Evolutionary conservation across 2,888 invertebrate species (phyloP), one percentile per base, ranked within the genome.

Genomic region (Theodoxus fluviatilis): DNA sequence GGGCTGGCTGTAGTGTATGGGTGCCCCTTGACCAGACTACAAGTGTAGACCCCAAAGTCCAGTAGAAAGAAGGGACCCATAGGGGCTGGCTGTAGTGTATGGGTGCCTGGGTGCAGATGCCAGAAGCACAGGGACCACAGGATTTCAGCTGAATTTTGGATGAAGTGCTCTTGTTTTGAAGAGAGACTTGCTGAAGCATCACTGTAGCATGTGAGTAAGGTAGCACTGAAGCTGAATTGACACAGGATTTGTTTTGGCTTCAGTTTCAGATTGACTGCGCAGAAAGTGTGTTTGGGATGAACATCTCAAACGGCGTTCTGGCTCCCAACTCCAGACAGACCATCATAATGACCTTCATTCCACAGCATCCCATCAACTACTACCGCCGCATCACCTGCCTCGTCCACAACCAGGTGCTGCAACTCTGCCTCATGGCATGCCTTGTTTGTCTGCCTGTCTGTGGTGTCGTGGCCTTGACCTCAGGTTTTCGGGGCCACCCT

Each of bases 191-290:
- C n/a, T n/a, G n/a, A n/a, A n/a, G n/a, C n/a, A n/a, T n/a, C n/a
- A n/a, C n/a, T n/a, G n/a, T n/a, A n/a, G n/a, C n/a, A n/a, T n/a
- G n/a, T n/a, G n/a, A n/a, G n/a, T n/a, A n/a, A n/a, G n/a, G n/a
- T n/a, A n/a, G n/a, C n/a, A n/a, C n/a, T n/a, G n/a, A n/a, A n/a
- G n/a, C n/a, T n/a, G n/a, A n/a, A n/a, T n/a, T n/a, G n/a, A n/a
- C n/a, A n/a, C n/a, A n/a, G n/a, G n/a, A n/a, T n/a, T 63, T 25
- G n/a, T 65, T 70, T 69, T 69, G 66, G 7, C 80, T 79, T 59
- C 79, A 86, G 86, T 86, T 87, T 76, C 80, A 80, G 76, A 75
- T 86, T 22, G 86, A 87, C 79, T 82, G 83, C 71, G 73, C 76
- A 22, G 83, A 85, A 74, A 86, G 86, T 74, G 85, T 85, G 22